Percentiles rank a stretch among this genome's conserved stretches.
Conservation (phyloP, 2,113 vertebrate species). For the Hemicordylus capensis region DNA sequence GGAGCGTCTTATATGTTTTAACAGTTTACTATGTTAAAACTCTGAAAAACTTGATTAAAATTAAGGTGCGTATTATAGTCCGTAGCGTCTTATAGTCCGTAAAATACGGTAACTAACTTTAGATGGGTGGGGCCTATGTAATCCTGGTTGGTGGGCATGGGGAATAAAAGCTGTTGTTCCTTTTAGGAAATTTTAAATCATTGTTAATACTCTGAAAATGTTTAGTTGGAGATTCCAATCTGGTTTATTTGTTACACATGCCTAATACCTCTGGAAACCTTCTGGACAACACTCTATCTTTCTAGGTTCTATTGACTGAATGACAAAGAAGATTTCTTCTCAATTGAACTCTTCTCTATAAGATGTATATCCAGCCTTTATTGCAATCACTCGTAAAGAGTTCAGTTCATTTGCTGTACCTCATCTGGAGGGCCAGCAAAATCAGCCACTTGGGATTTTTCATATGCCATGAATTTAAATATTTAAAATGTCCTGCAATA, state of each 20-base stretch:
- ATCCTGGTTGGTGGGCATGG: too few relatives aligned
- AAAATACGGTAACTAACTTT: too few relatives aligned
- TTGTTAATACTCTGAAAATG: constrained; percentile 51
- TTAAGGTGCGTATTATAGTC: too few relatives aligned
- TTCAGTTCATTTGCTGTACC: constrained; percentile 50
- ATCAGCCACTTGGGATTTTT: constrained; percentile 35
- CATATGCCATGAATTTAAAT: constrained; percentile 49
- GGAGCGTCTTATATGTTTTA: too few relatives aligned
- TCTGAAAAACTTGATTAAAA: too few relatives aligned
- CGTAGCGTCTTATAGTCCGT: too few relatives aligned
- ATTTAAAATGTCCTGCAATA: constrained; percentile 5
- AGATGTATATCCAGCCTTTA: constrained; percentile 60
- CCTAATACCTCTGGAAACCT: constrained; percentile 39
- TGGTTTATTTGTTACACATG: constrained; percentile 19
- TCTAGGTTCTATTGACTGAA: constrained; percentile 60
- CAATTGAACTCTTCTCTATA: constrained; percentile 50
- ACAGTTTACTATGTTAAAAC: too few relatives aligned
- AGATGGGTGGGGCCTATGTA: too few relatives aligned
- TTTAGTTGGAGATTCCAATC: neutral
- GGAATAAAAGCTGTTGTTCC: neutral
- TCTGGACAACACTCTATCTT: constrained; percentile 53
- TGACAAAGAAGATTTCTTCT: constrained; percentile 66
- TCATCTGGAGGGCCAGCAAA: constrained; percentile 49
- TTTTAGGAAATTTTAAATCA: constrained; percentile 35
- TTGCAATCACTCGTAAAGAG: constrained; percentile 56